Evolutionary conservation across 2,797 vertebrate genomes (phyloP).

Genomic region (Heterohyrax brucei): DNA sequence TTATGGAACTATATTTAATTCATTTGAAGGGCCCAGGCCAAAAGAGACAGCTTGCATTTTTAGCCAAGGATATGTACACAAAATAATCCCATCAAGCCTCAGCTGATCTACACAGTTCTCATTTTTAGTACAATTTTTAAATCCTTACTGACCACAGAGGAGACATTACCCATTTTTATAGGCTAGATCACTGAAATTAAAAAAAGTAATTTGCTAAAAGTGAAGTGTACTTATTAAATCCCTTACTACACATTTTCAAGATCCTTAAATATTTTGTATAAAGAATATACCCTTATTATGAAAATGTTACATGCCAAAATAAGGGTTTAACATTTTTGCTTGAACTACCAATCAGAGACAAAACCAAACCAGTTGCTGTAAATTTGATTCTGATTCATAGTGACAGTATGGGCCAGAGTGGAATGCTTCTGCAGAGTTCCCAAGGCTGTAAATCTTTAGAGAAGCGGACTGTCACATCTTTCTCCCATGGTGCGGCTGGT

Average conservation of each 20-base stretch:
- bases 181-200: slow-evolving; percentile 38
- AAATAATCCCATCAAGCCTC: not conserved
- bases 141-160: not conserved
- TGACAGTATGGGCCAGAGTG: too few species aligned
- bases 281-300: slow-evolving; percentile 35
- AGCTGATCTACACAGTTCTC: not conserved
- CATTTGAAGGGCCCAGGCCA: not conserved
- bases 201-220: slow-evolving; percentile 52
- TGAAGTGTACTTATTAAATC: slow-evolving; percentile 19
- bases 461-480: too few species aligned
- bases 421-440: too few species aligned
- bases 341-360: not conserved
- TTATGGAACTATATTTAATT: slow-evolving; percentile 5
- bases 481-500: too few species aligned
- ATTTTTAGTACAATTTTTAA: slow-evolving; percentile 38
- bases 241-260: not conserved
- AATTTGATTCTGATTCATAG: too few species aligned
- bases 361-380: too few species aligned
- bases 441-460: too few species aligned
- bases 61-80: not conserved
- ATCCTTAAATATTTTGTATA: slow-evolving; percentile 34
- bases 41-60: slow-evolving; percentile 6
- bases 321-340: slow-evolving; percentile 14
- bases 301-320: slow-evolving; percentile 30
- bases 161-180: slow-evolving; percentile 10